Evolutionary conservation across 2,888 invertebrate species (phyloP).

Genomic region (Stenotaenia linearis): DNA sequence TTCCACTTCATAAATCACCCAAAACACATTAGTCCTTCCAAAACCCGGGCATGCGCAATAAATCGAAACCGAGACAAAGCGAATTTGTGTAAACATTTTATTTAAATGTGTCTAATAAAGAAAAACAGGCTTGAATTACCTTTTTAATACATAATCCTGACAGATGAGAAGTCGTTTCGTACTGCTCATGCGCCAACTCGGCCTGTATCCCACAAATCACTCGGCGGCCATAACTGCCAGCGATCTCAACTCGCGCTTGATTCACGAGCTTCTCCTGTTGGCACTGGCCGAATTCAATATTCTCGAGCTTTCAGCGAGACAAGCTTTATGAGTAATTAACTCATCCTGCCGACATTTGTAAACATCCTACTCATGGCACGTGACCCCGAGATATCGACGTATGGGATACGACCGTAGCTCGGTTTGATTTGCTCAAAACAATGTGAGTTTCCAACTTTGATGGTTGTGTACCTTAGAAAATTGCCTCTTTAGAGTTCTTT

Average conservation of each 20-base stretch:
- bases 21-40: no score
- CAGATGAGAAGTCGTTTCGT: not conserved
- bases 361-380: not conserved
- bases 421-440: no score
- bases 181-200: not conserved
- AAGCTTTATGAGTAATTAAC: conserved; percentile 24
- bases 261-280: conserved; percentile 2
- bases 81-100: no score
- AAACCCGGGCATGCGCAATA: no score
- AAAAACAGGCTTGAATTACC: not conserved
- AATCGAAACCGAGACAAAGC: no score
- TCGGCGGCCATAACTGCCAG: not conserved
- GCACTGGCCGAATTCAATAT: conserved; percentile 22
- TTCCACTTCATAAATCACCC: no score
- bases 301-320: conserved; percentile 14
- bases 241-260: not conserved
- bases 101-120: no score
- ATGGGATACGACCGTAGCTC: no score
- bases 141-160: not conserved
- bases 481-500: no score
- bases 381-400: no score
- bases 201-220: not conserved
- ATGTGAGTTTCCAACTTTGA: no score
- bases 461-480: no score
- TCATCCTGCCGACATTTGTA: not conserved